phyloP scores from a whole-genome alignment of 2,888 invertebrate genomes.

The Alviniconcha strummeri region DNA sequence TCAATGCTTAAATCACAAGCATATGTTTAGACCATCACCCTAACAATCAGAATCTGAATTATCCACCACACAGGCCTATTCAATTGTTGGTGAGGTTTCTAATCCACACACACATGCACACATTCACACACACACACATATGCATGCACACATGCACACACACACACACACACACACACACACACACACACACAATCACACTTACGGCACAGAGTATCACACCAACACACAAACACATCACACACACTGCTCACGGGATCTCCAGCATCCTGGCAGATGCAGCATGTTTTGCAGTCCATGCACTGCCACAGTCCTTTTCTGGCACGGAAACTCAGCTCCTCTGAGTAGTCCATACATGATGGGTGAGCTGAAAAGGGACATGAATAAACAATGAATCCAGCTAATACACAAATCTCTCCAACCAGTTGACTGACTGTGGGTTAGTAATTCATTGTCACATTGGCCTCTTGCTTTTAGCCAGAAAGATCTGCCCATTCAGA shows the following conservation, averaged over 20 bases:
- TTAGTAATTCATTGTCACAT: no score
- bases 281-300: conserved; percentile 91
- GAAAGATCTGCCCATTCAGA: neutral
- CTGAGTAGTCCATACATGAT: conserved; percentile 76
- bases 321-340: conserved; percentile 72
- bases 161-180: neutral
- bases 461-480: no score
- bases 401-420: no score
- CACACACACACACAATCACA: neutral
- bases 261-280: conserved; percentile 84
- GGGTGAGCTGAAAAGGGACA: conserved; percentile 73
- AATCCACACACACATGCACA: no score
- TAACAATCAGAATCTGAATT: no score
- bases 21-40: no score
- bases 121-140: no score
- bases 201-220: neutral
- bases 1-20: no score
- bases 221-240: neutral
- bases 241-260: conserved; percentile 72
- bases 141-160: neutral
- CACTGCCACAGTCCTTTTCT: conserved; percentile 84
- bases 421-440: no score
- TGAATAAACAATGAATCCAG: neutral
- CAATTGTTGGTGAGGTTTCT: no score
- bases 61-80: no score